Conservation (phyloP, 2,797 vertebrate species). For the Phrynocephalus forsythii region DNA sequence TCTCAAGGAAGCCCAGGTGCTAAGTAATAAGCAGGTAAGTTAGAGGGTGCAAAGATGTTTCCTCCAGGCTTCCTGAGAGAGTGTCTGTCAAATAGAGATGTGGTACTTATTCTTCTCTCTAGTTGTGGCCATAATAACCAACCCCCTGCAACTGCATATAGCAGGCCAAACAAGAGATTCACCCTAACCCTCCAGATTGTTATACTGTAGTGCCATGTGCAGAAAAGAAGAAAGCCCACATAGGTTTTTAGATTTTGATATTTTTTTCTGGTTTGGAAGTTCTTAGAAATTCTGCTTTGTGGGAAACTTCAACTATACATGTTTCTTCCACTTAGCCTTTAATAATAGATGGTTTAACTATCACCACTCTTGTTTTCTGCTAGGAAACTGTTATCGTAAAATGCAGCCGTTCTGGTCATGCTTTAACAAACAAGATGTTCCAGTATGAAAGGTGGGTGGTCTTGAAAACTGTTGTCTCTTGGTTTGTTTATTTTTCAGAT, state of each 20-base stretch:
- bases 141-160: neutral
- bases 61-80: neutral
- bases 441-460: conserved; percentile 86
- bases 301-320: conserved; percentile 26
- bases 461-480: neutral
- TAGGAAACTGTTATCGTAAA: conserved; percentile 88
- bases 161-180: neutral
- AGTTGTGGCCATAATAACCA: neutral
- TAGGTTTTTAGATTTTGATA: neutral
- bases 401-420: conserved; percentile 77
- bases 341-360: conserved; percentile 30
- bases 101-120: neutral
- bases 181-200: neutral
- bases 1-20: neutral
- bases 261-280: conserved; percentile 9
- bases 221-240: conserved; percentile 17
- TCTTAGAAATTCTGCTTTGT: conserved; percentile 30
- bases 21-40: no score
- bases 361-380: conserved; percentile 30
- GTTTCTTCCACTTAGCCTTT: conserved; percentile 33
- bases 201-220: neutral
- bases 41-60: neutral
- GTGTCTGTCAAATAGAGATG: neutral
- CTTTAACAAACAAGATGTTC: conserved; percentile 80
- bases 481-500: neutral